Conservation (phyloP, 2,888 invertebrate genomes). For the Pollenia amentaria region DNA sequence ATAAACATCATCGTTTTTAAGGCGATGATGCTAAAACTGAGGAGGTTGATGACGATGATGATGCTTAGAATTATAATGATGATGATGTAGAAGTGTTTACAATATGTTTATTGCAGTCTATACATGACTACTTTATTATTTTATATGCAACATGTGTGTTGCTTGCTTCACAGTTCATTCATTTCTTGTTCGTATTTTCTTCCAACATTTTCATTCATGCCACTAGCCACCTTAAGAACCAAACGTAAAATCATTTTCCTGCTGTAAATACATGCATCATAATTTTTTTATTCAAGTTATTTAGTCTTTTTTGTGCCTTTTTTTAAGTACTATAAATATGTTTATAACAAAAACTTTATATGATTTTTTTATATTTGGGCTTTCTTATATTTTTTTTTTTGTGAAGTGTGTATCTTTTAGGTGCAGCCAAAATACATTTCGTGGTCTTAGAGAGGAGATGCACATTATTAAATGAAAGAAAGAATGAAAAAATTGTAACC, state of each 20-base stretch:
- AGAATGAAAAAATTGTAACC: conserved; percentile 22
- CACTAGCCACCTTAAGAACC: conserved; percentile 35
- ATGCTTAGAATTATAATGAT: not conserved
- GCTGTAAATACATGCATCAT: conserved; percentile 26
- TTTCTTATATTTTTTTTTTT: not conserved
- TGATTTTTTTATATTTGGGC: not conserved
- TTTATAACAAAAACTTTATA: not conserved
- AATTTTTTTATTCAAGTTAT: conserved; percentile 3
- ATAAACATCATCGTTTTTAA: conserved; percentile 38
- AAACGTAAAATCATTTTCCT: conserved; percentile 19
- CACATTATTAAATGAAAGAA: conserved; percentile 46
- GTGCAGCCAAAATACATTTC: conserved; percentile 56
- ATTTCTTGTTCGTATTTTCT: conserved; percentile 21
- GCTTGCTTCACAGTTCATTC: conserved; percentile 51
- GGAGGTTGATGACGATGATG: conserved; percentile 10
- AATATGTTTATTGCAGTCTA: conserved; percentile 10
- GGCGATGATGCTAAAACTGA: conserved; percentile 26
- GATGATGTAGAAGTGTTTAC: conserved; percentile 52
- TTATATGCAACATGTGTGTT: conserved; percentile 11
- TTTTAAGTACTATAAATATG: conserved; percentile 35
- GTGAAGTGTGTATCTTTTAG: conserved; percentile 45
- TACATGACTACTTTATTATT: conserved; percentile 40
- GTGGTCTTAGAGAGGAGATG: conserved; percentile 48
- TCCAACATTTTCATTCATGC: conserved; percentile 49
- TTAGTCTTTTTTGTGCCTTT: conserved; percentile 13